Evolutionary conservation across 2,888 invertebrate species (phyloP).

Genomic region (Lasioglossum calceatum): DNA sequence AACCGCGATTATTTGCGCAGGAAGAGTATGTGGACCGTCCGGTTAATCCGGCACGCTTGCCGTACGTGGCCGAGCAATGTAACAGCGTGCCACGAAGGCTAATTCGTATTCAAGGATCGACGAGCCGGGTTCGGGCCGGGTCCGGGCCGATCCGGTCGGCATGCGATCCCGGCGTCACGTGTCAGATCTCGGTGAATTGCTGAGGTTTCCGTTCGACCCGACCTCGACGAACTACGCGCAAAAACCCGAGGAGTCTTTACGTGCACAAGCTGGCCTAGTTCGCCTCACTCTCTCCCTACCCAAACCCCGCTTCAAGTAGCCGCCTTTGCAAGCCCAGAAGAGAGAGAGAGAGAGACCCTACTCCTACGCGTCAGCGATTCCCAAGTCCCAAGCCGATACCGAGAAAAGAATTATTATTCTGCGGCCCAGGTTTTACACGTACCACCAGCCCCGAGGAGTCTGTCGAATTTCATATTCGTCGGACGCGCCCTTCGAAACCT

Average conservation of each 20-base stretch:
- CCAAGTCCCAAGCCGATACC: conserved; percentile 28
- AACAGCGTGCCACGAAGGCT: conserved; percentile 34
- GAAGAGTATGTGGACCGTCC: background rate
- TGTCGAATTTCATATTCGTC: background rate
- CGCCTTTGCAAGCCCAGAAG: conserved; percentile 31
- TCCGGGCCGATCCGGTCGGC: conserved; percentile 63
- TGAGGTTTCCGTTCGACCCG: conserved; percentile 74
- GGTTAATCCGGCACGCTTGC: background rate
- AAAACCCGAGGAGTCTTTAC: conserved; percentile 61
- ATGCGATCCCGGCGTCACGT: conserved; percentile 69
- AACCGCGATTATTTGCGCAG: background rate
- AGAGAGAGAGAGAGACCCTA: conserved; percentile 48
- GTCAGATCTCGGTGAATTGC: conserved; percentile 74
- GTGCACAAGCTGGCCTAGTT: conserved; percentile 74
- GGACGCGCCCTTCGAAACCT: background rate
- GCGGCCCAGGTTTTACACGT: background rate
- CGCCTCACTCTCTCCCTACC: conserved; percentile 36
- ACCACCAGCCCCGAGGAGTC: background rate
- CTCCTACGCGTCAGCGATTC: conserved; percentile 63
- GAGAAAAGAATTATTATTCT: conserved; percentile 22
- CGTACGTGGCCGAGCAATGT: background rate
- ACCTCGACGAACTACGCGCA: conserved; percentile 45
- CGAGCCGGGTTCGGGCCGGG: conserved; percentile 39
- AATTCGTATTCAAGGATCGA: conserved; percentile 73
- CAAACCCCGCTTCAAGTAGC: conserved; percentile 50